Base-by-base conservation (phyloP, 2,888 invertebrate genomes). In the Lordiphosa andalusiaca region DNA sequence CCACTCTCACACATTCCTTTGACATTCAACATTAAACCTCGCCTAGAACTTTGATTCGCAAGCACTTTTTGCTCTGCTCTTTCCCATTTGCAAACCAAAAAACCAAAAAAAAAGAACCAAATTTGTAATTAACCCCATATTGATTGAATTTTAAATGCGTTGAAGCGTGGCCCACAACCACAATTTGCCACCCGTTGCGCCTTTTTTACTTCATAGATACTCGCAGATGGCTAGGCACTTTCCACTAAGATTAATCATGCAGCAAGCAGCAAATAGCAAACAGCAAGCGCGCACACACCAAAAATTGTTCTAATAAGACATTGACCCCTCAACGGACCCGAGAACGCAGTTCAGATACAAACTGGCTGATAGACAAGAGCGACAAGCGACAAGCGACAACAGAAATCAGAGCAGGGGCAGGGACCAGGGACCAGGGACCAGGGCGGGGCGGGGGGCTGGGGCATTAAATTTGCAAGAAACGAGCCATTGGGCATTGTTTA, bases 101-200 rank as follows among this genome's bases (percentile, higher is more conserved):
- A 25, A 25, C 16, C 16, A 16, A 16, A 16, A 25, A 25, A 25
- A 25, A 25, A 25, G 7, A 25, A 25, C 16, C 16, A 16, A 16
- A 16, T 25, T 30, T 73, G 66, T 82, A 82, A 81, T 81, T 81
- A 81, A 80, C 80, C 80, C 55, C 39, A 69, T 59, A 82, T 82
- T 82, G 80, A 82, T 81, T 81, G 73, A 81, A 80, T 78, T 78
- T 76, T 69, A 70, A 78, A 72, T 67, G 70, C 74, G 66, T 52
- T 76, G 69, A 69, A 65, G 61, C 53, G 53, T 44, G 51, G 46
- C 55, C 59, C 49, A 41, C 37, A 38, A 21, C 55, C 25, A 23
- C 16, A 13, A 19, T 13, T 33, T 46, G 48, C 76, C 80, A 69
- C 76, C 81, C 81, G 73, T 59, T 40, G 80, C 5, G 73, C 21